Conservation (phyloP, 2,797 vertebrate genomes). For the Sebastiscus tertius region DNA sequence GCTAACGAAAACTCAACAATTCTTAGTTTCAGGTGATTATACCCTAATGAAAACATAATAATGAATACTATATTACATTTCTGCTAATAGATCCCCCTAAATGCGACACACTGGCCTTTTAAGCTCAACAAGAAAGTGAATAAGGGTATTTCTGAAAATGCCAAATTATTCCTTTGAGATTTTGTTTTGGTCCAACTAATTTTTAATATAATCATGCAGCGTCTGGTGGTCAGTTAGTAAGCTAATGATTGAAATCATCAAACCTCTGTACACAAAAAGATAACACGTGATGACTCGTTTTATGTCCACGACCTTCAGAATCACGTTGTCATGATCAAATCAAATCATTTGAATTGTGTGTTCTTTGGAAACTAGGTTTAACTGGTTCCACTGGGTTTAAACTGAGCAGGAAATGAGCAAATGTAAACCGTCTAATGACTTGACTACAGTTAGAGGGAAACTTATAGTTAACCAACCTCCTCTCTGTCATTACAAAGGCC, state of each 20-base stretch:
- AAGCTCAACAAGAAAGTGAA: neutral
- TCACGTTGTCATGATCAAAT: neutral
- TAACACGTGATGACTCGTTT: constrained; percentile 5
- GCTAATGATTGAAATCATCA: neutral
- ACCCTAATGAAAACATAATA: too few species aligned
- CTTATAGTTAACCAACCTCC: neutral
- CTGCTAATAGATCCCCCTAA: too few species aligned
- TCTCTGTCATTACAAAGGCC: neutral
- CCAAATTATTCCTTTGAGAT: neutral
- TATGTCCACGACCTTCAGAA: neutral
- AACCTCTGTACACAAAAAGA: neutral
- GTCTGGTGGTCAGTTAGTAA: neutral
- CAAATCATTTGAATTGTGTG: neutral
- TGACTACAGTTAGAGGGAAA: neutral
- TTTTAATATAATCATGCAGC: neutral
- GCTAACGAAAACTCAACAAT: too few species aligned
- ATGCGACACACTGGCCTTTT: neutral
- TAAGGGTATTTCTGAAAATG: neutral
- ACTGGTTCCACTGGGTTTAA: neutral
- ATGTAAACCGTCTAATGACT: neutral
- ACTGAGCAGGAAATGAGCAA: neutral
- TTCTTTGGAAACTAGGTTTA: neutral
- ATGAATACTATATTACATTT: too few species aligned
- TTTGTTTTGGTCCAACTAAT: neutral
- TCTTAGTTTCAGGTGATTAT: too few species aligned